Base-by-base conservation (phyloP, 1,140 invertebrate species). In the Papilio polyxenes region DNA sequence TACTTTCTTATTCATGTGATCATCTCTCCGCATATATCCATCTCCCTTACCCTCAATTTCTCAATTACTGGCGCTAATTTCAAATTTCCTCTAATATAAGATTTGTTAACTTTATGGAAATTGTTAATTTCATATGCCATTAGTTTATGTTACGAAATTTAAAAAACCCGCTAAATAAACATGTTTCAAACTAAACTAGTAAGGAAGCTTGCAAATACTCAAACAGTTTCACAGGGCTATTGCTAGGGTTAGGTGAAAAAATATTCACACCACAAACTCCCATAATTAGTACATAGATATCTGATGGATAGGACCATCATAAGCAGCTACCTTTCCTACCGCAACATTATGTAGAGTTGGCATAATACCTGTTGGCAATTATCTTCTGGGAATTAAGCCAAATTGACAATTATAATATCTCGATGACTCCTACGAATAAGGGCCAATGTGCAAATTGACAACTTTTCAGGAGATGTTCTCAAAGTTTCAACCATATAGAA, bases 171-270 rank as follows among this genome's bases (percentile, higher is more conserved):
- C 11, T 69, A 31, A 37, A 31, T 37, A 11, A 10, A 31, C 17
- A 69, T 59, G 8, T 59, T 59, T 69, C 11, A 37, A 37, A 69
- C 65, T 31, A 15, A 37, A 69, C 3, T 37, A 13, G 10, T 37
- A 23, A 31, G 20, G 23, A 6, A 23, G 31, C 10, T 69, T 37
- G 23, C 23, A 37, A 37, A 69, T 69, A 10, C 23, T 69, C 37
- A 15, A 69, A 69, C 65, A 15, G 13, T 69, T 69, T 69, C 31
- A 69, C 65, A 40, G n/a, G n/a, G n/a, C 65, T 13, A 69, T 69
- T 15, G 37, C 13, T 69, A 69, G 23, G 31, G 65, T 69, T 69
- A 69, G 31, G 13, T 17, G 13, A 56, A 13, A 17, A 37, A 72
- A 15, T 37, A 17, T 37, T 72, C n/a, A 62, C 17, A 62, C n/a